These are phyloP conservation scores for Formica selysi DNA, from an alignment of 1,140 invertebrate genomes.

Conservation along the genomic window DNA sequence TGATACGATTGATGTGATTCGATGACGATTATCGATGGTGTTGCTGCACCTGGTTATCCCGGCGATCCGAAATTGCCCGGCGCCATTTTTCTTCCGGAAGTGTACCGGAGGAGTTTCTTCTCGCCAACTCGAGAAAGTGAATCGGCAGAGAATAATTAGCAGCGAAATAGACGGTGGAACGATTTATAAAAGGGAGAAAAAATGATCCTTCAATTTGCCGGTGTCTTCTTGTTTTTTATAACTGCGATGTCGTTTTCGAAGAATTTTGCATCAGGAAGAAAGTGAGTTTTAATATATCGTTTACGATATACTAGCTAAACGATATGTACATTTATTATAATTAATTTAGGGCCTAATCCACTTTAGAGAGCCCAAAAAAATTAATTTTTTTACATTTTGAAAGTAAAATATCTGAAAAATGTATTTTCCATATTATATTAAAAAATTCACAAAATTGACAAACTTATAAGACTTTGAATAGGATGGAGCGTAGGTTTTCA, in stretches of 20 bases:
- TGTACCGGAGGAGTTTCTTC: background rate
- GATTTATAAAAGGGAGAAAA: background rate
- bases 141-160: conserved; percentile 17
- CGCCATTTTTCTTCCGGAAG: background rate
- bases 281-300: background rate
- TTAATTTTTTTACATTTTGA: too few relatives aligned
- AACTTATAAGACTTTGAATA: too few relatives aligned
- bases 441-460: too few relatives aligned
- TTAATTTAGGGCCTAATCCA: too few relatives aligned
- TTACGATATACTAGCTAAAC: background rate
- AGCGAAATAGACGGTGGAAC: background rate
- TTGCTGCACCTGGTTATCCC: conserved; percentile 19
- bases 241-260: background rate
- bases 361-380: too few relatives aligned
- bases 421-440: too few relatives aligned
- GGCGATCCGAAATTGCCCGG: conserved; percentile 21
- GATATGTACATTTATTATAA: background rate
- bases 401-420: too few relatives aligned
- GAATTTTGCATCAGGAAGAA: background rate
- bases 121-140: conserved; percentile 39
- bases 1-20: background rate
- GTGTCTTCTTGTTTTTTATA: background rate
- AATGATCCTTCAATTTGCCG: background rate
- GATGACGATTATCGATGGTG: conserved; percentile 24
- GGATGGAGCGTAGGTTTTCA: too few relatives aligned